phyloP scores from a whole-genome alignment of 1,140 invertebrate species.

The Drosophila quadrilineata region DNA sequence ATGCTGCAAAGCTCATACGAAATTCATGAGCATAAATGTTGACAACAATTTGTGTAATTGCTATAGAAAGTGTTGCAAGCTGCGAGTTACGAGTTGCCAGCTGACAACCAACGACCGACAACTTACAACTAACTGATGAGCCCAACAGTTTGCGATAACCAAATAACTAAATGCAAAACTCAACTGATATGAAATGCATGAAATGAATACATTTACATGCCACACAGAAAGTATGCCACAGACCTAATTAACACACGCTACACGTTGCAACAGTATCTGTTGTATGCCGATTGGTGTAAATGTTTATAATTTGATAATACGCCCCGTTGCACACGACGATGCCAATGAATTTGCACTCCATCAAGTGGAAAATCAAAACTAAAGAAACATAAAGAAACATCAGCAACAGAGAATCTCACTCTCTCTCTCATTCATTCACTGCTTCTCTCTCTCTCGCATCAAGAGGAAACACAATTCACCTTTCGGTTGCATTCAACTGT shows the following conservation, averaged over 20 bases:
- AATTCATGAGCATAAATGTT: slow-evolving; percentile 29
- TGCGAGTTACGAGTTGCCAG: background rate
- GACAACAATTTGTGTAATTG: slow-evolving; percentile 42
- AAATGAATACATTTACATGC: too few relatives aligned
- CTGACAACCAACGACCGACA: background rate
- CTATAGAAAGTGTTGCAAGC: slow-evolving; percentile 5
- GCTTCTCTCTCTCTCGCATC: slow-evolving; percentile 6
- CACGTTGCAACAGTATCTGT: slow-evolving; percentile 33
- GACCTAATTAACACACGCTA: slow-evolving; percentile 66
- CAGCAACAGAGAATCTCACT: slow-evolving; percentile 1
- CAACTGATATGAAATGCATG: slow-evolving; percentile 1
- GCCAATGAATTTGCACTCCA: slow-evolving; percentile 65
- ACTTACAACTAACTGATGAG: background rate
- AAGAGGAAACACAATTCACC: too few relatives aligned
- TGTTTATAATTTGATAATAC: slow-evolving; percentile 73
- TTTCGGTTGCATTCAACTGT: too few relatives aligned
- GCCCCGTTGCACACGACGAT: slow-evolving; percentile 45
- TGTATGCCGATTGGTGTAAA: slow-evolving; percentile 42
- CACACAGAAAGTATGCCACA: too few relatives aligned
- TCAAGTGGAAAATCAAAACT: slow-evolving; percentile 79
- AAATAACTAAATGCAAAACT: slow-evolving; percentile 2
- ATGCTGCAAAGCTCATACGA: slow-evolving; percentile 7
- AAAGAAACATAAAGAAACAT: slow-evolving; percentile 22
- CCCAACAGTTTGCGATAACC: slow-evolving; percentile 2
- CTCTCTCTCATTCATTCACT: background rate